These are phyloP conservation scores for Dicaeum eximium DNA, from an alignment of 2,113 vertebrate species.

Conservation along the genomic window DNA sequence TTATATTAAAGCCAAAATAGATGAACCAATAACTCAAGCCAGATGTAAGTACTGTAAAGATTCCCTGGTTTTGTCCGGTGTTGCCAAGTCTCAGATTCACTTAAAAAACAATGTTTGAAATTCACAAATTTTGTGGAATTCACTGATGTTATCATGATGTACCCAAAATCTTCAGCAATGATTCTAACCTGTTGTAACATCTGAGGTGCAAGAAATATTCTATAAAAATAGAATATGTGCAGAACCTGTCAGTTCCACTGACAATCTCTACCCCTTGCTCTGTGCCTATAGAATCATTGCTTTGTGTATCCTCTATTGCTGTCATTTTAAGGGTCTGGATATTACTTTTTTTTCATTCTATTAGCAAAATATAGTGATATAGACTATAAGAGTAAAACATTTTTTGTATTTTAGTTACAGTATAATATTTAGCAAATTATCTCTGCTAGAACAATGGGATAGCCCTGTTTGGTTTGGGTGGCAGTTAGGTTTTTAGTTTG, in stretches of 20 bases:
- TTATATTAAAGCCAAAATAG: slow-evolving; percentile 94
- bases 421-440: neutral
- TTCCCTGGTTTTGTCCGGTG: slow-evolving; percentile 7
- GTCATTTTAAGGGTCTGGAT: slow-evolving; percentile 72
- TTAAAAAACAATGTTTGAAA: slow-evolving; percentile 23
- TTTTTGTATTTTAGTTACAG: neutral
- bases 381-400: neutral
- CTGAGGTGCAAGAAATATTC: slow-evolving; percentile 76
- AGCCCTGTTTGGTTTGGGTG: neutral
- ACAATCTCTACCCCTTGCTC: slow-evolving; percentile 51
- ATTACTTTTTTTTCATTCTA: neutral
- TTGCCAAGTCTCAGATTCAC: neutral
- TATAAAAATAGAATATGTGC: slow-evolving; percentile 77
- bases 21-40: slow-evolving; percentile 86
- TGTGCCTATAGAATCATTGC: slow-evolving; percentile 79
- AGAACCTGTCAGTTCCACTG: slow-evolving; percentile 35
- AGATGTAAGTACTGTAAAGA: slow-evolving; percentile 85
- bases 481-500: neutral
- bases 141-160: slow-evolving; percentile 45
- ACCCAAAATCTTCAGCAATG: slow-evolving; percentile 71
- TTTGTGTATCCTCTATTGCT: slow-evolving; percentile 70
- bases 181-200: slow-evolving; percentile 72
- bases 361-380: neutral
- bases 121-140: slow-evolving; percentile 55
- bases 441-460: neutral